Base-by-base conservation (phyloP, 37 sponge, comb jelly and placozoan species). In the Agelas oroides region DNA sequence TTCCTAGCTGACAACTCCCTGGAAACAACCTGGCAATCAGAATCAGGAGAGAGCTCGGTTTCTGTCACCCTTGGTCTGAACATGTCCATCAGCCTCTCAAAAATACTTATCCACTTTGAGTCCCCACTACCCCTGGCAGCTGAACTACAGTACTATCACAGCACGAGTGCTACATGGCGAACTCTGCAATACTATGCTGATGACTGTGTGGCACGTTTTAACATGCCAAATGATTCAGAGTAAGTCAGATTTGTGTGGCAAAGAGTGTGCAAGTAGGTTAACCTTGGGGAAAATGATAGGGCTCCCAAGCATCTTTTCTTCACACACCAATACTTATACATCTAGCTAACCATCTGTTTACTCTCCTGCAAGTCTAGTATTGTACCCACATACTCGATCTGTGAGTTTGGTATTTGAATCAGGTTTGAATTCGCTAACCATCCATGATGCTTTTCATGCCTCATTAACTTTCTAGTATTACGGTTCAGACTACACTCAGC, bases 171-270 rank as follows among this genome's bases (percentile, higher is more conserved):
- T 13, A 5, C 32, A 15, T 83, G 83, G 83, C 57, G 6, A 40
- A 40, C 36, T n/a, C 59, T 83, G 5, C 83, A 83, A 33, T 63
- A 73, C 30, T 83, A 34, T 71, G 83, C 83, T 27, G 33, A 46
- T 3, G 30, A 83, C 60, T 83, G 83, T 53, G 24, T 36, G 36
- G 14, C 12, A 2, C 34, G 64, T 5, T 83, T 73, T 83, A 62
- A 61, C 16, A 36, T 83, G 37, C 1, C 21, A 27, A 31, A 28
- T 40, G 54, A 40, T 73, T 53, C 24, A 64, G 5, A 33, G 82
- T 81, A 70, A 70, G 82, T 70, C 1, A 5, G 1, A 6, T 8
- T 6, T 19, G 23, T 5, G 5, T 56, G 32, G 1, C 46, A 46
- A 46, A 46, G 46, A 12, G 46, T 8, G 8, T 46, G 8, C 46